Percentiles rank a stretch among this genome's conserved stretches.
Conservation (phyloP, 1,140 invertebrate species). For the Chionoecetes opilio region DNA sequence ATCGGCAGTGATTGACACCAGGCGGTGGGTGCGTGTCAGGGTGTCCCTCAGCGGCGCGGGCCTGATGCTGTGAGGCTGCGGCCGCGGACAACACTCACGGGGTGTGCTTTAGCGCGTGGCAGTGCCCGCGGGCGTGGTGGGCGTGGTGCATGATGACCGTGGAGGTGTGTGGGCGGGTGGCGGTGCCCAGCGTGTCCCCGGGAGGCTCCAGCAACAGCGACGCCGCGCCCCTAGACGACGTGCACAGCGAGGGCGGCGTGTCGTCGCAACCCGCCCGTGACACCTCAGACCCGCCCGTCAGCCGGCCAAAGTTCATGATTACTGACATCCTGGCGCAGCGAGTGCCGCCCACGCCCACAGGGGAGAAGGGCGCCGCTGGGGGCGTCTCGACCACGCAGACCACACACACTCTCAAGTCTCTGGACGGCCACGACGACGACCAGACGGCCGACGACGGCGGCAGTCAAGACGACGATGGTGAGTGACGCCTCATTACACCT, state of each 20-base stretch:
- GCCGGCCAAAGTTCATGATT: constrained; percentile 75
- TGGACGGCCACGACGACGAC: constrained; percentile 61
- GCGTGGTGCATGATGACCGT: constrained; percentile 78
- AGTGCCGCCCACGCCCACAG: constrained; percentile 51
- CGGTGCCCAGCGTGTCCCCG: constrained; percentile 71
- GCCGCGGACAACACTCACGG: neutral
- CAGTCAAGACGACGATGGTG: constrained; percentile 63
- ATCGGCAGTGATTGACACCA: constrained; percentile 71
- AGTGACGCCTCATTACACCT: constrained; percentile 9
- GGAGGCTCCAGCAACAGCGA: constrained; percentile 59
- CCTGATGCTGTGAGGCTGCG: neutral
- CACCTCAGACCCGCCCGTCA: constrained; percentile 62
- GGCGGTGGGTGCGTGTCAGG: neutral
- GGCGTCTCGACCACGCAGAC: constrained; percentile 43
- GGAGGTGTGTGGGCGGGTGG: constrained; percentile 75
- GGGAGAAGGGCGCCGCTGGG: constrained; percentile 34
- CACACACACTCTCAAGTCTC: constrained; percentile 44
- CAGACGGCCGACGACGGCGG: constrained; percentile 53
- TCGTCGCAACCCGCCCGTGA: constrained; percentile 66
- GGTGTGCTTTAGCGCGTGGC: neutral
- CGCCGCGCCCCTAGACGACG: constrained; percentile 36
- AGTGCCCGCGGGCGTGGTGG: constrained; percentile 32
- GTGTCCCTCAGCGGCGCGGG: neutral
- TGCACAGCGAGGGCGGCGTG: constrained; percentile 60
- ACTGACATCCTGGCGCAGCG: constrained; percentile 73